These are phyloP conservation scores for Crepidodera aurea DNA, from an alignment of 2,888 invertebrate species.

Conservation along the genomic window DNA sequence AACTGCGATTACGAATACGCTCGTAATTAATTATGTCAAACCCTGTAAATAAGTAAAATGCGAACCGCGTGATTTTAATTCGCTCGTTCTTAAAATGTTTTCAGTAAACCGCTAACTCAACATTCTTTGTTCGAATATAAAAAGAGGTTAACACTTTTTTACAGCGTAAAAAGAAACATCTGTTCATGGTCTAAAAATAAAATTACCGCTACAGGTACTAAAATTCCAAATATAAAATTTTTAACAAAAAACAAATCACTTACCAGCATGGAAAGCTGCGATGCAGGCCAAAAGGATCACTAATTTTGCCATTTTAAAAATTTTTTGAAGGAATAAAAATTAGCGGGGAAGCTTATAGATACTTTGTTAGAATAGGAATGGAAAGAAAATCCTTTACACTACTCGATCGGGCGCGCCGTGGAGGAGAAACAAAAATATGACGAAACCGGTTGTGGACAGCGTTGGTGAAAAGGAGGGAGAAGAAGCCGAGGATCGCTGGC, in stretches of 20 bases:
- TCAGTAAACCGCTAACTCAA: no score
- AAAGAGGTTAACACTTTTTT: no score
- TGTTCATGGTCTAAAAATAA: no score
- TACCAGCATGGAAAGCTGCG: conserved; percentile 32
- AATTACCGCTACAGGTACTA: no score
- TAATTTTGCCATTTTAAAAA: conserved; percentile 31
- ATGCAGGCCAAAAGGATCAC: conserved; percentile 34
- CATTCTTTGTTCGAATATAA: no score
- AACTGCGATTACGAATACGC: no score
- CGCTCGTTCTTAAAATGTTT: no score
- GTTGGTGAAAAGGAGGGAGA: background rate
- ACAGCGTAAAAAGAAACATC: no score
- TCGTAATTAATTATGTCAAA: no score
- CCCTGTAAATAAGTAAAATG: no score
- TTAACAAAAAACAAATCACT: conserved; percentile 21
- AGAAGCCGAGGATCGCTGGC: background rate
- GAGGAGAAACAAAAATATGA: background rate
- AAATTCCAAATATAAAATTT: no score
- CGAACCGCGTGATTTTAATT: no score
- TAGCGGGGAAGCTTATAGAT: background rate
- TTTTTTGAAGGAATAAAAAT: background rate
- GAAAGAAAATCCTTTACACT: background rate
- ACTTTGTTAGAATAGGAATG: background rate
- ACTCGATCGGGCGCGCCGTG: background rate
- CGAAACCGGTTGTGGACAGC: background rate